phyloP scores from a whole-genome alignment of 2,113 vertebrate species.

The Eurypyga helias region DNA sequence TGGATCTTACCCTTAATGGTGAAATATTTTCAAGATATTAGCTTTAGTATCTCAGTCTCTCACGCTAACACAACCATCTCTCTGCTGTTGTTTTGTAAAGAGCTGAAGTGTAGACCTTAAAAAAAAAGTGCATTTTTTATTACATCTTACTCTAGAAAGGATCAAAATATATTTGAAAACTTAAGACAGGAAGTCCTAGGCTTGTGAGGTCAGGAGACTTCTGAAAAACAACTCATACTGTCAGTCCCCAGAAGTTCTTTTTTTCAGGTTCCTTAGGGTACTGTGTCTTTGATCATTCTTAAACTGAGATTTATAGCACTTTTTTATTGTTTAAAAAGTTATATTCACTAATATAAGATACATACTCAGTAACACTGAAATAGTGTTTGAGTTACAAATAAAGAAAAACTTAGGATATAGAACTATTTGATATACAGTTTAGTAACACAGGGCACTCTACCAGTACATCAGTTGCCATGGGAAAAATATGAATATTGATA shows the following conservation, averaged over 20 bases:
- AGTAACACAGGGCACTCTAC: background rate
- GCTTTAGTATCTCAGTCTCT: background rate
- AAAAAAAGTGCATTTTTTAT: background rate
- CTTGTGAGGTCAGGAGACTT: background rate
- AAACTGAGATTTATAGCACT: background rate
- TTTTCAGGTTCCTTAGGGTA: background rate
- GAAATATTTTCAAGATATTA: background rate
- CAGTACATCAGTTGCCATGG: background rate
- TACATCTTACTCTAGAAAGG: background rate
- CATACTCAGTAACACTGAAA: background rate
- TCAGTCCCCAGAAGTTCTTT: background rate
- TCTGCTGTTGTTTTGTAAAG: background rate
- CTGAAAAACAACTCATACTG: background rate
- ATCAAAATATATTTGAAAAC: background rate
- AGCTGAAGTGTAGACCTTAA: background rate
- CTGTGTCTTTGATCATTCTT: background rate
- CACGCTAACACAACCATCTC: background rate
- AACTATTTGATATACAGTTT: background rate
- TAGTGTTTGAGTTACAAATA: background rate
- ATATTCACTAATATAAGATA: background rate
- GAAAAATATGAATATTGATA: background rate
- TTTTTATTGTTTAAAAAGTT: background rate
- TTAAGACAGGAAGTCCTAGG: background rate
- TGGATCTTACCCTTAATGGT: fast-evolving
- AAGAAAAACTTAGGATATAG: background rate